phyloP scores from a whole-genome alignment of 1,140 invertebrate genomes.

The Gryon sp. region DNA sequence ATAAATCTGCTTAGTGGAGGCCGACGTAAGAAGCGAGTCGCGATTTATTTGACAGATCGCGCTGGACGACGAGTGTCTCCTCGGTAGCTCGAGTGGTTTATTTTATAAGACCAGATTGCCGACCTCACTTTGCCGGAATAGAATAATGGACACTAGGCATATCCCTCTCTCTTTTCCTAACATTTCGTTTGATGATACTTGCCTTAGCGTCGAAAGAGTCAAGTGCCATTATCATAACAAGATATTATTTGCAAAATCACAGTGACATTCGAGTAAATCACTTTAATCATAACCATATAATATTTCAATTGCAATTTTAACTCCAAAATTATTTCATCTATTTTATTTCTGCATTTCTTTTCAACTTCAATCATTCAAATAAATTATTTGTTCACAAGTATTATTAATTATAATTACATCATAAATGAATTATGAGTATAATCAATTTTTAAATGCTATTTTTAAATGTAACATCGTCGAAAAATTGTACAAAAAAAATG shows the following conservation, averaged over 20 bases:
- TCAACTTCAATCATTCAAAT: no score
- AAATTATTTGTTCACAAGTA: no score
- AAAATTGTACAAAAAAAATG: no score
- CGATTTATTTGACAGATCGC: conserved; percentile 78
- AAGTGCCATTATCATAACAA: conserved; percentile 65
- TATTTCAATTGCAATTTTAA: no score
- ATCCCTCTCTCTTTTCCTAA: conserved; percentile 39
- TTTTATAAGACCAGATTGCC: conserved; percentile 78
- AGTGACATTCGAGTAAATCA: conserved; percentile 44
- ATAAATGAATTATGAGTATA: no score
- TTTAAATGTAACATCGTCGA: no score
- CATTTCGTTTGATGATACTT: conserved; percentile 24
- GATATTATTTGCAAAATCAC: conserved; percentile 58
- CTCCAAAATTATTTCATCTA: no score
- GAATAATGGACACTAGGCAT: conserved; percentile 73
- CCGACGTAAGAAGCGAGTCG: conserved; percentile 69
- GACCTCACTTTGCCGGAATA: conserved; percentile 74
- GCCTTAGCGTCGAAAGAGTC: conserved; percentile 64
- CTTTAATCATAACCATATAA: conserved; percentile 8
- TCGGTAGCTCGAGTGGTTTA: conserved; percentile 71
- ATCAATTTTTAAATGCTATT: no score
- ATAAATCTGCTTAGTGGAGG: conserved; percentile 40
- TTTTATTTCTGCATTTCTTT: no score
- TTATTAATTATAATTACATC: no score
- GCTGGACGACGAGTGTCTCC: conserved; percentile 62